Conservation (phyloP, 53 echinoderm and acorn worm species). For the Astropecten irregularis region DNA sequence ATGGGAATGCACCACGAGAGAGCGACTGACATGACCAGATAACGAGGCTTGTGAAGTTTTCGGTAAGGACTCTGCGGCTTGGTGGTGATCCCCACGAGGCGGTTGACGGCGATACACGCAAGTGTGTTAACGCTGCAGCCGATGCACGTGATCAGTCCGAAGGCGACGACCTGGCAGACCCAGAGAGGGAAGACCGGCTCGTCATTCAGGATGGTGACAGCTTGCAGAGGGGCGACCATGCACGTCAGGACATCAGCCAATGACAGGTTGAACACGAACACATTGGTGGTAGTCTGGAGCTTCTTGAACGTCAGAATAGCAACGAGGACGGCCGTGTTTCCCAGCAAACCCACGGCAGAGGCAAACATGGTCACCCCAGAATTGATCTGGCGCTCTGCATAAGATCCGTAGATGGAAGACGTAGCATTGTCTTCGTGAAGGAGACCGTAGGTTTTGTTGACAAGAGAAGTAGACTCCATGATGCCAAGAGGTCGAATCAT, state of each 20-base stretch:
- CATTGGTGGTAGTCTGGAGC: slow-evolving; percentile 22
- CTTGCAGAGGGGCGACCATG: background rate
- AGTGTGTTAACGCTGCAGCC: slow-evolving; percentile 32
- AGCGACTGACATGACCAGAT: slow-evolving; percentile 47
- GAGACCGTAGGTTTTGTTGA: no score
- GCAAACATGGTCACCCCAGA: background rate
- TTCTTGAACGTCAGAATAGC: background rate
- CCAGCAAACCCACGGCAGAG: background rate
- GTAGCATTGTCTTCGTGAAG: no score
- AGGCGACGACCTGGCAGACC: slow-evolving; percentile 14
- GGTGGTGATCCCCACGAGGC: slow-evolving; percentile 22
- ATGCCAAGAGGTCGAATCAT: no score
- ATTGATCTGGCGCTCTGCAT: background rate
- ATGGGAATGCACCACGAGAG: slow-evolving; percentile 74
- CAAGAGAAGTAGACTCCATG: no score
- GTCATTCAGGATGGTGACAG: slow-evolving; percentile 10
- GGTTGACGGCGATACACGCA: slow-evolving; percentile 24
- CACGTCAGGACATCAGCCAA: slow-evolving; percentile 2
- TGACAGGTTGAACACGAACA: slow-evolving; percentile 5
- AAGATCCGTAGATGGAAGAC: background rate
- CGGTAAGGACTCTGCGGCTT: background rate
- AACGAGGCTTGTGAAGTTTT: slow-evolving; percentile 52
- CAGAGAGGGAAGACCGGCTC: background rate
- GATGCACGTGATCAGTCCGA: background rate
- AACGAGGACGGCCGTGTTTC: background rate